Conservation (phyloP, 2,888 invertebrate species). For the Drosophila nr. perissopoda region DNA sequence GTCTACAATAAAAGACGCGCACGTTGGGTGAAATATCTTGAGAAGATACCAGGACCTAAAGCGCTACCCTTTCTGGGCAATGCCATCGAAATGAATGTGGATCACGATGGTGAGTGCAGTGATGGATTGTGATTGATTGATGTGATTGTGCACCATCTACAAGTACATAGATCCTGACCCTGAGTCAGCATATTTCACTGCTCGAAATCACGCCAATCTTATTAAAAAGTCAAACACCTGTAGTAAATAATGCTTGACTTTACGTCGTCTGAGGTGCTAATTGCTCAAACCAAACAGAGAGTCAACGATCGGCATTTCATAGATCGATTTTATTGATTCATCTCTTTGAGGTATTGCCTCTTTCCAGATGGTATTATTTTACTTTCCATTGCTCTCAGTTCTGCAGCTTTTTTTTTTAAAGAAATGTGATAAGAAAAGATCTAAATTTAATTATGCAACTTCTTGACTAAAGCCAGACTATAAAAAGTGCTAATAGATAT, state of each 20-base stretch:
- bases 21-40: conserved; percentile 85
- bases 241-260: conserved; percentile 47
- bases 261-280: conserved; percentile 63
- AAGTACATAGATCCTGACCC: conserved; percentile 53
- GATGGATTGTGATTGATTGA: background rate
- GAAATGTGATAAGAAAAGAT: background rate
- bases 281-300: conserved; percentile 40
- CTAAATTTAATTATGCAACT: background rate
- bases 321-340: background rate
- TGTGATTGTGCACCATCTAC: conserved; percentile 27
- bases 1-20: conserved; percentile 83
- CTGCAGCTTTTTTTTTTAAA: background rate
- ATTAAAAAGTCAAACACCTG: conserved; percentile 55
- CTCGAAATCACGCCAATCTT: conserved; percentile 35
- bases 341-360: conserved; percentile 1
- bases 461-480: background rate
- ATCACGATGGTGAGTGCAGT: conserved; percentile 86
- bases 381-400: conserved; percentile 53
- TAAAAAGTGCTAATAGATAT: background rate
- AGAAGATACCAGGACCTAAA: conserved; percentile 87
- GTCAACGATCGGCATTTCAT: conserved; percentile 27
- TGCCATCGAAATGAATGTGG: conserved; percentile 87
- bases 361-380: conserved; percentile 52
- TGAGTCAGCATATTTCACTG: conserved; percentile 46
- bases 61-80: conserved; percentile 87